Percentiles rank a stretch among this genome's conserved stretches.
phyloP scores from a whole-genome alignment of 2,797 vertebrate genomes.

The Channa striata region DNA sequence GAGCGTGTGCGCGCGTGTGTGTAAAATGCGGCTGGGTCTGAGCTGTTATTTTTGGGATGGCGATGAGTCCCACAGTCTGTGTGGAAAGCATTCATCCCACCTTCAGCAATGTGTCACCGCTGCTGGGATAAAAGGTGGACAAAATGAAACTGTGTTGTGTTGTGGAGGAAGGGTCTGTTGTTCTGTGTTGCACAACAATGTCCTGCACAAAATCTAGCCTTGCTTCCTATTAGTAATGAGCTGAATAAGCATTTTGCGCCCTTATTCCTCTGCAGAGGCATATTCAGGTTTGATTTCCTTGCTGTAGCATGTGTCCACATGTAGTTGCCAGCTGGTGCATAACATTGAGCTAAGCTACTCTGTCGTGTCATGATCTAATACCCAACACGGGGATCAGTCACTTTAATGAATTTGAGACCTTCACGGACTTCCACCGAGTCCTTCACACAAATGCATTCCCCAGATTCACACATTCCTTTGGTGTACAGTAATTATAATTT shows the following conservation, averaged over 20 bases:
- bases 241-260: constrained; percentile 58
- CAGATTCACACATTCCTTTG: constrained; percentile 12
- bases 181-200: constrained; percentile 11
- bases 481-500: constrained; percentile 14
- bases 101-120: constrained; percentile 28
- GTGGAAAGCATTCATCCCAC: constrained; percentile 42
- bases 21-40: constrained; percentile 57
- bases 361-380: constrained; percentile 60
- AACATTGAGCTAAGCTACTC: constrained; percentile 44
- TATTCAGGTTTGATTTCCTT: constrained; percentile 29
- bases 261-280: constrained; percentile 42
- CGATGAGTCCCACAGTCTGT: constrained; percentile 35
- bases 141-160: constrained; percentile 1
- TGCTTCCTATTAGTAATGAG: constrained; percentile 32
- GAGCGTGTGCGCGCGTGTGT: constrained; percentile 18
- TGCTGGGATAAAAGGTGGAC: constrained; percentile 6
- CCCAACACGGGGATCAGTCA: constrained; percentile 60
- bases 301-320: constrained; percentile 30
- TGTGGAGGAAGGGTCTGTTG: not conserved
- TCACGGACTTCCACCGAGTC: constrained; percentile 62
- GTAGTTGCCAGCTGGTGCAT: constrained; percentile 43
- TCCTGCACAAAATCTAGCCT: constrained; percentile 10
- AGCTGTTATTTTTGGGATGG: constrained; percentile 67
- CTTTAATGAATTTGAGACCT: constrained; percentile 70
- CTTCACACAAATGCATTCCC: constrained; percentile 52